Evolutionary conservation across 2,797 vertebrate genomes (phyloP), one percentile per base, ranked within the genome.

Genomic region (Trichosurus vulpecula): DNA sequence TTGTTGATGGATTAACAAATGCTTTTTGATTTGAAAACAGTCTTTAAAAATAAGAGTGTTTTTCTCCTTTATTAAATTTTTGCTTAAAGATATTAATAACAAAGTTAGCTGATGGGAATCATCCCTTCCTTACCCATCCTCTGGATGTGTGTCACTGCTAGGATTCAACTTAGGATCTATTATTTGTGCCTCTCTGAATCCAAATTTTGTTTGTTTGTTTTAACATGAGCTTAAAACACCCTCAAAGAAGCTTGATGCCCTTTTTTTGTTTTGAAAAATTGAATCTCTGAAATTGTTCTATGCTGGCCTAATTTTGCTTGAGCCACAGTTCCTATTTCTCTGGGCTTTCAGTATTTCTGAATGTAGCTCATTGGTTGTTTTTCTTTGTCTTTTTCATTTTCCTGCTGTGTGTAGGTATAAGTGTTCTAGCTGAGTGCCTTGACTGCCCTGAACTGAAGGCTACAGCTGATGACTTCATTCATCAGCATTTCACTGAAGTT

Each of bases 401-500:
- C 47, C 57, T 61, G 92, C 10, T 94, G 4, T 95, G 47, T 54
- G 0, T 92, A 99, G 99, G 99, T 98, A 99, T 99, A 98, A 99
- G 99, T 92, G 98, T 99, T n/a, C 98, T 99, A 97, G 99, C 99
- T 61, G 99, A 99, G 97, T 99, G 99, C 95, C 99, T 99, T 97
- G 99, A 99, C 97, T 99, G 99, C 97, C 99, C 99, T 0, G 99
- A 99, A 97, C 98, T 99, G 97, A 99, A 99, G 98, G 99, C 98
- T 47, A 99, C 99, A 58, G 99, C 99, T 8, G 99, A 99, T 96
- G 99, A 99, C 97, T 99, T 99, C 97, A 99, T 99, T 96, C 99
- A 99, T 98, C 99, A 99, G 96, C 99, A 99, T 98, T 99, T 99
- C 98, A 99, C 99, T 90, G 99, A 99, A 98, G 99, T 99, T 97